Conservation (phyloP, 2,113 vertebrate species). For the Dromiciops gliroides region DNA sequence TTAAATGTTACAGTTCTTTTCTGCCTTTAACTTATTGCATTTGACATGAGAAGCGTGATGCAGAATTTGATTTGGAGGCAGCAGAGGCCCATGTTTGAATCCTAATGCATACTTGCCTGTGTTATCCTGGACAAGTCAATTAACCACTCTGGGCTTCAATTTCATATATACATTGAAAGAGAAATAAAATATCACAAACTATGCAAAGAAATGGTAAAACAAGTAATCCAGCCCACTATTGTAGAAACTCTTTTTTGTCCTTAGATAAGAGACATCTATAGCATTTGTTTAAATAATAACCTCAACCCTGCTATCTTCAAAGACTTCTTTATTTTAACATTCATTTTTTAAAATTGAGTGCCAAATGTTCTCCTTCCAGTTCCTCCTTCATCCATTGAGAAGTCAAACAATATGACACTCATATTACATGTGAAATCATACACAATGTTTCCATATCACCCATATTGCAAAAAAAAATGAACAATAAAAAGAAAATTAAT, state of each 20-base stretch:
- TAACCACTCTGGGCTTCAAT: not conserved
- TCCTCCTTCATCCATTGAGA: not conserved
- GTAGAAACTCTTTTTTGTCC: too few species aligned
- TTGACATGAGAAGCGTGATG: not conserved
- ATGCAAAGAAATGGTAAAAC: not conserved
- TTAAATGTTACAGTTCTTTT: not conserved
- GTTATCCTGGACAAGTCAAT: not conserved
- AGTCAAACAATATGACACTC: not conserved
- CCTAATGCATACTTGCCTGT: not conserved
- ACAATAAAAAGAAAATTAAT: not conserved
- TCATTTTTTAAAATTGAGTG: too few species aligned
- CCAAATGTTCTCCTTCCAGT: not conserved
- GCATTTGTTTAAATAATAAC: too few species aligned
- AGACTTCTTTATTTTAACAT: too few species aligned
- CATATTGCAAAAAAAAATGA: not conserved
- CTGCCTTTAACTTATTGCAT: not conserved
- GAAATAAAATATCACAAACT: not conserved
- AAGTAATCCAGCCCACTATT: not conserved
- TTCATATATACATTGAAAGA: not conserved
- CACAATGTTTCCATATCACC: not conserved
- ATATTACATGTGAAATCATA: not conserved
- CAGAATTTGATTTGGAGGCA: not conserved
- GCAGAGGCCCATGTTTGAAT: not conserved
- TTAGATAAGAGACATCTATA: too few species aligned
- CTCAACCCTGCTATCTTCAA: too few species aligned